A percentile compares a stretch with the other conserved stretches of the same genome.
These are phyloP conservation scores for Cosmia pyralina DNA, from an alignment of 2,888 invertebrate genomes.

Conservation along the genomic window DNA sequence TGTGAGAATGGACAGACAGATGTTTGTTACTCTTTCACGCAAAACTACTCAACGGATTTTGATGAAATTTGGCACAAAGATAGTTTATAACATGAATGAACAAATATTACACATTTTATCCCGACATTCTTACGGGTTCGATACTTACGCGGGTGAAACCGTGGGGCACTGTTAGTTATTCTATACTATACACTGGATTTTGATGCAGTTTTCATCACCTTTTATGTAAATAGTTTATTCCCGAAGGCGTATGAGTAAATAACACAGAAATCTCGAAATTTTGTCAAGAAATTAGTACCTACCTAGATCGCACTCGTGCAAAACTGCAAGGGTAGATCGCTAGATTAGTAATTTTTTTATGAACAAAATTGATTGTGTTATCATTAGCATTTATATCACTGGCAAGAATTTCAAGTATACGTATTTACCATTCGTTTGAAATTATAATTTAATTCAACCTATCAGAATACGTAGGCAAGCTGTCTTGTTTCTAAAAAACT, in stretches of 20 bases:
- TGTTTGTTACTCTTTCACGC: no score
- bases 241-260: no score
- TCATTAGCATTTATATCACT: background rate
- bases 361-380: background rate
- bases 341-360: background rate
- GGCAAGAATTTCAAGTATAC: background rate
- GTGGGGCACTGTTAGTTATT: background rate
- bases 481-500: constrained; percentile 7
- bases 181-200: background rate
- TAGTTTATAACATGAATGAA: no score
- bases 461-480: constrained; percentile 3
- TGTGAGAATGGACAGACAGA: no score
- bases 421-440: constrained; percentile 12
- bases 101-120: no score
- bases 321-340: background rate
- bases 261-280: background rate
- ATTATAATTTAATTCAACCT: constrained; percentile 12
- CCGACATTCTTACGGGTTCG: no score
- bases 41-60: no score
- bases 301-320: background rate
- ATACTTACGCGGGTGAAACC: no score
- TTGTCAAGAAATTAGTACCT: no score
- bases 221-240: background rate
- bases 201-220: no score
- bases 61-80: no score